Evolutionary conservation across 1,140 invertebrate genomes (phyloP).

Genomic region (Heliconius nattereri): DNA sequence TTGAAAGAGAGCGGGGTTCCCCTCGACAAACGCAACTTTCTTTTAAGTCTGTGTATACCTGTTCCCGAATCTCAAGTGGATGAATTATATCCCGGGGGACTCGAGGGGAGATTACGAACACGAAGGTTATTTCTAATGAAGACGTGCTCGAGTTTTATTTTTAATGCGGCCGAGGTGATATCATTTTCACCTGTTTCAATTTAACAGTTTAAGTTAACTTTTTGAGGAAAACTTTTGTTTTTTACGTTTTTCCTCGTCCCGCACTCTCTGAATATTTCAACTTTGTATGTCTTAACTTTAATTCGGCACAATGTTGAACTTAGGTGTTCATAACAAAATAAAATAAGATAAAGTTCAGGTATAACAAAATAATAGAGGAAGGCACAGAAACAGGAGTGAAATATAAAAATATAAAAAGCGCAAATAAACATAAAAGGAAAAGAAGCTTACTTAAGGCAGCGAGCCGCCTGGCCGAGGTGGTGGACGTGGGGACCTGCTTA

Average conservation of each 20-base stretch:
- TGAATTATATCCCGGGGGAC: constrained; percentile 75
- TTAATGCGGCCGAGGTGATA: constrained; percentile 63
- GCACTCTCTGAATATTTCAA: constrained; percentile 7
- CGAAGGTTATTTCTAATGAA: constrained; percentile 71
- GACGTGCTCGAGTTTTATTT: constrained; percentile 72
- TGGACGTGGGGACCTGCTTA: constrained; percentile 79
- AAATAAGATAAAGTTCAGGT: constrained; percentile 1
- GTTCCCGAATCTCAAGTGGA: constrained; percentile 76
- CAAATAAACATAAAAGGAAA: constrained; percentile 78
- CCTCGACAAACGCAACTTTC: constrained; percentile 76
- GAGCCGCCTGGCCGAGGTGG: constrained; percentile 79
- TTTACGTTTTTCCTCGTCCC: constrained; percentile 4
- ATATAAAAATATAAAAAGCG: constrained; percentile 51
- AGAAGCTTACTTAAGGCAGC: constrained; percentile 80
- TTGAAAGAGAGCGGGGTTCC: constrained; percentile 62
- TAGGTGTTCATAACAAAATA: not conserved
- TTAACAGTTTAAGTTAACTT: constrained; percentile 31
- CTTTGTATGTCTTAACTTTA: not conserved
- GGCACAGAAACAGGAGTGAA: constrained; percentile 36
- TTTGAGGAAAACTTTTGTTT: constrained; percentile 23
- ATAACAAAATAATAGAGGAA: not conserved
- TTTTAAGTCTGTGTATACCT: constrained; percentile 76
- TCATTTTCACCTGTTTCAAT: constrained; percentile 62
- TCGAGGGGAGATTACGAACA: constrained; percentile 59
- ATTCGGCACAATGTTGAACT: not conserved